phyloP scores from a whole-genome alignment of 2,113 vertebrate species.

The Capra hircus region DNA sequence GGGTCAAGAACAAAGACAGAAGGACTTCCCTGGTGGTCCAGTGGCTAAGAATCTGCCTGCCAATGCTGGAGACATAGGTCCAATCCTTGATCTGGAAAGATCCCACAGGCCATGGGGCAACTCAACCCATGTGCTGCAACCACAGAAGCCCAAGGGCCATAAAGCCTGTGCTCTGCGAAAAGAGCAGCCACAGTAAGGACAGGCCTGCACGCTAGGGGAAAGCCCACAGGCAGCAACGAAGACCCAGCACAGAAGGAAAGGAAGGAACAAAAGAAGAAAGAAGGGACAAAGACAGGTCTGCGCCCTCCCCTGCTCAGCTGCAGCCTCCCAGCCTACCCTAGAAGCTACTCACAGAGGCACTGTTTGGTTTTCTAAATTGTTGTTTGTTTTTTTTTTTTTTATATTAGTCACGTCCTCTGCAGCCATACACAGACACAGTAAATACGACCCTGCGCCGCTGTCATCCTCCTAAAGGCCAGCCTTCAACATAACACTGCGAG shows the following conservation, averaged over 20 bases:
- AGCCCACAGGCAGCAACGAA: not conserved
- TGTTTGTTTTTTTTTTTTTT: not conserved
- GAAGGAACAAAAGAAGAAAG: not conserved
- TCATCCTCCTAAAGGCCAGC: slow-evolving; percentile 35
- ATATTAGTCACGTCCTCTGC: not conserved
- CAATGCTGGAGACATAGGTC: not conserved
- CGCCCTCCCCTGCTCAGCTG: not conserved
- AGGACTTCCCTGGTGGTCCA: not conserved
- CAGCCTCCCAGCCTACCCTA: not conserved
- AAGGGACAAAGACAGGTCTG: not conserved
- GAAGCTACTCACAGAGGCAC: not conserved
- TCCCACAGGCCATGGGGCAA: not conserved
- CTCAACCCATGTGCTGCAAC: not conserved
- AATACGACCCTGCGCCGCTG: not conserved
- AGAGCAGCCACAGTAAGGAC: not conserved
- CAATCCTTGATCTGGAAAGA: not conserved
- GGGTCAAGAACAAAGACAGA: not conserved
- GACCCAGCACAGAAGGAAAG: not conserved
- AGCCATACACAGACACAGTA: not conserved
- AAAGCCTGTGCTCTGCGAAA: not conserved
- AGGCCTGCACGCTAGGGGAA: not conserved
- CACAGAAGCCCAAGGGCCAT: not conserved
- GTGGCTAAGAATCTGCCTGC: not conserved
- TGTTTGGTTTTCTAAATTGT: not conserved
- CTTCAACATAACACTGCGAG: not conserved